Evolutionary conservation across 1,140 invertebrate species (phyloP).

Genomic region (Holcopasites calliopsidis): DNA sequence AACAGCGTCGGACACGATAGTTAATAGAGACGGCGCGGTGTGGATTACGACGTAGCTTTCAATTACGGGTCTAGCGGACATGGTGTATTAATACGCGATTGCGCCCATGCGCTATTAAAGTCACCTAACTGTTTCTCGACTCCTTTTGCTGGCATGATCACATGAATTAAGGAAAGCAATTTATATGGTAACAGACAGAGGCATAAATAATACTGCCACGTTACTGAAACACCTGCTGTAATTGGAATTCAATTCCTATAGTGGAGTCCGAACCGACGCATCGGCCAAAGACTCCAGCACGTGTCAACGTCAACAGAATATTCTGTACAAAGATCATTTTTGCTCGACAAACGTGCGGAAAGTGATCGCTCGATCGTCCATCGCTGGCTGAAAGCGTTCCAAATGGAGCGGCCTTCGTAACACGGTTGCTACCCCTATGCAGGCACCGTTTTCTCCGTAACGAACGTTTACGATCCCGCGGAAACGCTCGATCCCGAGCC

Average conservation of each 20-base stretch:
- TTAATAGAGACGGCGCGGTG: constrained; percentile 47
- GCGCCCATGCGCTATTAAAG: not conserved
- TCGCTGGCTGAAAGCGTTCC: constrained; percentile 27
- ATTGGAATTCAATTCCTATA: too few species aligned
- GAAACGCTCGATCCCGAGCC: constrained; percentile 14
- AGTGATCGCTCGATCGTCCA: not conserved
- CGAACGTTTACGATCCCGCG: constrained; percentile 29
- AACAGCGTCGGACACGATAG: constrained; percentile 43
- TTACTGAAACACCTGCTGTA: too few species aligned
- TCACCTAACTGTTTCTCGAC: too few species aligned
- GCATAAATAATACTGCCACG: too few species aligned
- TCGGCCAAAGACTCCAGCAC: too few species aligned
- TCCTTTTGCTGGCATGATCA: too few species aligned
- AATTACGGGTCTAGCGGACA: not conserved
- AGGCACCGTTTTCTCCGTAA: not conserved
- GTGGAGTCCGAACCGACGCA: too few species aligned
- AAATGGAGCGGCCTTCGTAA: constrained; percentile 17
- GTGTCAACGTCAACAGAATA: too few species aligned
- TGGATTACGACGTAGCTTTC: not conserved
- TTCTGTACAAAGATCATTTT: constrained; percentile 20
- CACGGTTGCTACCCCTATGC: not conserved
- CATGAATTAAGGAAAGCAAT: too few species aligned
- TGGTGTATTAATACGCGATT: not conserved
- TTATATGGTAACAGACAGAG: too few species aligned
- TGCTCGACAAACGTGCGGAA: constrained; percentile 13